phyloP scores from a whole-genome alignment of 2,113 vertebrate genomes.

The Camelus bactrianus region DNA sequence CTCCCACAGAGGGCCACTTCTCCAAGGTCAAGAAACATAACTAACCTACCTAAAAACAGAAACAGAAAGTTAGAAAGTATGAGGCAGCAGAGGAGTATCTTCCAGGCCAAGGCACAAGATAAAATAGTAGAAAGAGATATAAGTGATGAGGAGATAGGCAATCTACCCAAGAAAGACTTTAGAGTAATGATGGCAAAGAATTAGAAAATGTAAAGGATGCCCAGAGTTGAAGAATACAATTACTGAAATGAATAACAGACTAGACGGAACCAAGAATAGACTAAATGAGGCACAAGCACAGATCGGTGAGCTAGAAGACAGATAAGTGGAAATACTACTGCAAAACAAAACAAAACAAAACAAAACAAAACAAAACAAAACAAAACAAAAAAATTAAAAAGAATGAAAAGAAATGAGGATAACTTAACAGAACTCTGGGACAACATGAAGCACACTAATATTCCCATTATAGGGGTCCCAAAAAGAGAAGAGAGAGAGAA shows the following conservation, averaged over 20 bases:
- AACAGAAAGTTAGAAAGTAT: neutral
- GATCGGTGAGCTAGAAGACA: neutral
- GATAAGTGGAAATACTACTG: neutral
- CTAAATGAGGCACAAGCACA: neutral
- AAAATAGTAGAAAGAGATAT: neutral
- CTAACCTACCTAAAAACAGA: too few species aligned
- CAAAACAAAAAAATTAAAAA: neutral
- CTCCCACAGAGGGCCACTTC: too few species aligned
- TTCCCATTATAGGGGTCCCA: neutral
- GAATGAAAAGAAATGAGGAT: neutral
- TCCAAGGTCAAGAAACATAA: too few species aligned
- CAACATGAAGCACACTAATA: neutral
- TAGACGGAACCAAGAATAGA: neutral
- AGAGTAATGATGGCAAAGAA: neutral
- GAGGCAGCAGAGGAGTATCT: neutral
- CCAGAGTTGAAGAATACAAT: neutral
- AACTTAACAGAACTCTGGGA: neutral
- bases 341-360: neutral
- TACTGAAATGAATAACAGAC: neutral
- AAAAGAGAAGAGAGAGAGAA: neutral
- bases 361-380: neutral
- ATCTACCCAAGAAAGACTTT: neutral
- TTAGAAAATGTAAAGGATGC: neutral
- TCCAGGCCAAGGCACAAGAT: neutral
- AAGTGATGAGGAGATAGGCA: neutral